Base-by-base conservation (phyloP, 2,888 invertebrate genomes). In the Hanleya hanleyi region DNA sequence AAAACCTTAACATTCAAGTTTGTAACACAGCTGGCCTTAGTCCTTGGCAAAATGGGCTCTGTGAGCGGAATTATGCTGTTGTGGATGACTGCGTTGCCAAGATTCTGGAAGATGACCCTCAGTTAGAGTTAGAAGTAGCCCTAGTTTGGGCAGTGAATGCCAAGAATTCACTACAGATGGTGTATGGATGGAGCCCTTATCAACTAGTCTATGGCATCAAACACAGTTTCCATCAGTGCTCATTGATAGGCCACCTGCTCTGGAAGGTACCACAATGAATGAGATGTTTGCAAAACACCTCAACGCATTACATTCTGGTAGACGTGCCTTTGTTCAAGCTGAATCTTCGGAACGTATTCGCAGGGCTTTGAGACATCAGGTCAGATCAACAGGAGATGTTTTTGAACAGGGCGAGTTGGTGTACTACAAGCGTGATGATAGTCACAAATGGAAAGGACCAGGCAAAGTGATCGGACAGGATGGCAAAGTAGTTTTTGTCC, bases 201-300 rank as follows among this genome's bases (percentile, higher is more conserved):
- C 75, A 75, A 61, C 32, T 73, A 18, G 69, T 73, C 3, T 73
- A 73, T 69, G 73, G 73, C 35, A 50, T 1, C 18, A 75, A 69
- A 35, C 75, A 4, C 68, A 66, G 41, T 37, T 64, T 2, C 75
- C 75, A 9, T 36, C 37, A n/a, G 68, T 73, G 18, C 38, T 72
- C n/a, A 26, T 12, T 9, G 72, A 68, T 26, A 49, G 7, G 26
- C 67, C 51, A n/a, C 72, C 72, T 50, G 75, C 72, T 1, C 22
- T 73, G 22, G 66, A 62, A 12, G 62, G 69, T 38, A 37, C 12
- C 7, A 69, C 73, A 0, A 69, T 51, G 2, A 69, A 68, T 71
- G 35, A 77, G 62, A 66, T 32, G 22, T 70, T 76, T 62, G 77
- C 69, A 6, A 69, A 65, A n/a, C 74, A 77, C 71, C 62, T 79